Evolutionary conservation across 2,888 invertebrate genomes (phyloP).

Genomic region (Allolobophora icterica): DNA sequence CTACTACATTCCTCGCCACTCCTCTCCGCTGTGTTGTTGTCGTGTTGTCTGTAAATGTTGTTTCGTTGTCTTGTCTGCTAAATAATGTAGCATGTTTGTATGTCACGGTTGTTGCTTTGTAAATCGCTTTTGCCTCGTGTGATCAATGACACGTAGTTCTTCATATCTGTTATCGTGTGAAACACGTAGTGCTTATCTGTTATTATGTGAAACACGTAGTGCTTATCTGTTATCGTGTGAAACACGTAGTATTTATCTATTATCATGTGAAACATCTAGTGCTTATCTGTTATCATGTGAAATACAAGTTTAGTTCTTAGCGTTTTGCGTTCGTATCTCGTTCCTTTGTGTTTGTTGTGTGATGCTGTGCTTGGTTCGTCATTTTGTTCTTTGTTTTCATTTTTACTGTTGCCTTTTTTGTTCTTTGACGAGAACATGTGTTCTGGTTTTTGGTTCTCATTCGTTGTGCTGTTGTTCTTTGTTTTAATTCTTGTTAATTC

Average conservation of each 20-base stretch:
- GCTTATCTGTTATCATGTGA: too few species aligned
- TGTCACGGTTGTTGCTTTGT: not conserved
- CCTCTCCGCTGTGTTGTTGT: not conserved
- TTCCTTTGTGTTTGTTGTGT: not conserved
- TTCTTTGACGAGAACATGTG: not conserved
- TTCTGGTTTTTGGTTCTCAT: not conserved
- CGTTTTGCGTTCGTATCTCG: too few species aligned
- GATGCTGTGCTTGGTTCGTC: not conserved
- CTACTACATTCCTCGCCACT: conserved; percentile 77
- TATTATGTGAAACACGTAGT: too few species aligned
- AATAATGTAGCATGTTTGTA: not conserved
- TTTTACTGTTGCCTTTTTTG: not conserved
- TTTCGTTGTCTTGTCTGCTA: not conserved
- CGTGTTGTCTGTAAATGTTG: not conserved
- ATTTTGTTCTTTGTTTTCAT: too few species aligned
- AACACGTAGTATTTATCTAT: not conserved
- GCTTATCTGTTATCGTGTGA: not conserved
- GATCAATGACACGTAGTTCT: not conserved
- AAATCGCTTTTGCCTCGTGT: conserved; percentile 10
- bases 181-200: too few species aligned
- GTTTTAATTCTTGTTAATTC: too few species aligned
- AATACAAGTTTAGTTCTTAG: too few species aligned
- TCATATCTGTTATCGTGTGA: not conserved
- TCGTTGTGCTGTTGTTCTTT: not conserved
- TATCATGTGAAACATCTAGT: too few species aligned